A percentile compares a stretch with the other conserved stretches of the same genome.
Conservation (phyloP, 2,888 invertebrate species). For the Macrostomum cliftonense region DNA sequence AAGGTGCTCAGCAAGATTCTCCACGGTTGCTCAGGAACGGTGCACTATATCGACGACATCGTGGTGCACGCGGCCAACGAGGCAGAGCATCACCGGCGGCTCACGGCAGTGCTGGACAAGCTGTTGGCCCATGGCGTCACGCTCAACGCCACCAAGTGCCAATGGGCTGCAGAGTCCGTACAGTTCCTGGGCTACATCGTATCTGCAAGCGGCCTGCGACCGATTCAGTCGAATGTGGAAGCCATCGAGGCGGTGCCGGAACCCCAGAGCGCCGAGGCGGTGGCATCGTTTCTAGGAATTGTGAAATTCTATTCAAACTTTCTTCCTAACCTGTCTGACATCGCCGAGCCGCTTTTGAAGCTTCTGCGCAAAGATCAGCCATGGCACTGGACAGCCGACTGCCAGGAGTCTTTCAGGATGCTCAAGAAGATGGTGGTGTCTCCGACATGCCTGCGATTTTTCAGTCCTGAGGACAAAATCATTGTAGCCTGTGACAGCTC, state of each 20-base stretch:
- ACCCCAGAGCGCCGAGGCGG: conserved; percentile 2
- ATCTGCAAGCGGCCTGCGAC: background rate
- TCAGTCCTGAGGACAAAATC: conserved; percentile 12
- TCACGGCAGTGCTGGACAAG: too few species aligned
- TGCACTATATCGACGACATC: conserved; percentile 2
- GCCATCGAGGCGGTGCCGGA: background rate
- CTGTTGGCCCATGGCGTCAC: too few species aligned
- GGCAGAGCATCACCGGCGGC: too few species aligned
- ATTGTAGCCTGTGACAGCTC: conserved; percentile 14
- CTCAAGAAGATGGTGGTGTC: conserved; percentile 12
- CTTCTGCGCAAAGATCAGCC: conserved; percentile 6
- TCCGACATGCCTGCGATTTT: conserved; percentile 14
- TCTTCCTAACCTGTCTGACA: conserved; percentile 12
- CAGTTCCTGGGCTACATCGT: too few species aligned
- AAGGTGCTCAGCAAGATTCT: too few species aligned
- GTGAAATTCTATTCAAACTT: conserved; percentile 15
- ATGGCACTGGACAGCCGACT: conserved; percentile 14
- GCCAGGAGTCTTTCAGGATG: conserved; percentile 12
- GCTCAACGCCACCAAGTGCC: too few species aligned
- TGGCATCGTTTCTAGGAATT: conserved; percentile 13
- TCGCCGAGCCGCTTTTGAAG: conserved; percentile 11
- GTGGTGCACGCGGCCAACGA: too few species aligned
- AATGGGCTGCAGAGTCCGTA: too few species aligned
- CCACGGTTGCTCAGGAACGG: background rate
- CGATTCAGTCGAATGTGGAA: conserved; percentile 2